phyloP scores from a whole-genome alignment of 1,140 invertebrate genomes.

The Vanessa tameamea region DNA sequence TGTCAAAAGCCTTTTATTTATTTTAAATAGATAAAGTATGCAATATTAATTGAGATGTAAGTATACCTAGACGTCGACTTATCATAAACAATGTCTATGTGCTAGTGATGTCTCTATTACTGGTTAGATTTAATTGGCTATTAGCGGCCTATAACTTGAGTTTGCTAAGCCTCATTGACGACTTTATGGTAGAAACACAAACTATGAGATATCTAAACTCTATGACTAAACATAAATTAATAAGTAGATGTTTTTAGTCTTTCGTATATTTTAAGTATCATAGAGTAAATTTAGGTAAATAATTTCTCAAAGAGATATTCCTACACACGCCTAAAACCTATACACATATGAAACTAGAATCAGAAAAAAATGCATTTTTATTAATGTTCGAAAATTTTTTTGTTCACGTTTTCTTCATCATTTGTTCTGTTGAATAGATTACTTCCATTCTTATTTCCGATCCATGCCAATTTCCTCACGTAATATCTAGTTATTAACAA shows the following conservation, averaged over 20 bases:
- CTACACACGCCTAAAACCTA: background rate
- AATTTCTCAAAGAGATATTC: background rate
- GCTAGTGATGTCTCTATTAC: slow-evolving; percentile 20
- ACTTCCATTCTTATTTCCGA: background rate
- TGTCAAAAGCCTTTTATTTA: background rate
- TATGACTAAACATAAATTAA: background rate
- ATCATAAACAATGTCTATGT: slow-evolving; percentile 13
- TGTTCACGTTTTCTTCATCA: too few relatives aligned
- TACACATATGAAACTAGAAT: background rate
- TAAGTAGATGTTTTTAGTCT: background rate
- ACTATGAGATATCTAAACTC: background rate
- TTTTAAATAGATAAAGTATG: background rate
- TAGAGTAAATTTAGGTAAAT: too few relatives aligned
- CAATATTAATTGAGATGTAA: slow-evolving; percentile 3
- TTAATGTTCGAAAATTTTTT: background rate
- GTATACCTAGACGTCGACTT: background rate
- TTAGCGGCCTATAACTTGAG: slow-evolving; percentile 16
- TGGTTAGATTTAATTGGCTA: slow-evolving; percentile 17
- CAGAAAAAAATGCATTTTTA: background rate
- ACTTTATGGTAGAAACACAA: background rate
- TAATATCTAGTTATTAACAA: slow-evolving; percentile 12
- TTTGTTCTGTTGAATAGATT: background rate
- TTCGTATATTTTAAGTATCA: too few relatives aligned
- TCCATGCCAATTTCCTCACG: slow-evolving; percentile 7
- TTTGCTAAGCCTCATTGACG: slow-evolving; percentile 9